phyloP scores from a whole-genome alignment of 2,113 vertebrate genomes.

The Struthio camelus region DNA sequence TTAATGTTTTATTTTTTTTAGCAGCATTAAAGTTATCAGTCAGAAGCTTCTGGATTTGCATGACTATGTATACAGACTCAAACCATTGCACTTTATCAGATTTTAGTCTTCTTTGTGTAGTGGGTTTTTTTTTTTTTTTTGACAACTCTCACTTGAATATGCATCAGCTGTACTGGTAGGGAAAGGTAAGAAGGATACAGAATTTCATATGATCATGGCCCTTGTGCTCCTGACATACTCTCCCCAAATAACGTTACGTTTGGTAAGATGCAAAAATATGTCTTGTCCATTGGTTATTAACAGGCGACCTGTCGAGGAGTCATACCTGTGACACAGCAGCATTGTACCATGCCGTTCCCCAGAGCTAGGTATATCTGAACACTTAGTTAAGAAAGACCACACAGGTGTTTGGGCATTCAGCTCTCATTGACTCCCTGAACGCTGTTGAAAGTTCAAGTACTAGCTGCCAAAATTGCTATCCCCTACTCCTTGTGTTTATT shows the following conservation, averaged over 20 bases:
- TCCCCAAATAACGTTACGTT: neutral
- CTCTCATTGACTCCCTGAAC: neutral
- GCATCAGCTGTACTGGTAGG: neutral
- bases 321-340: accelerated
- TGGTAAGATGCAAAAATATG: neutral
- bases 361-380: neutral
- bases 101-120: neutral
- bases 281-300: neutral
- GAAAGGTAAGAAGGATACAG: neutral
- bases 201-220: neutral
- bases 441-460: neutral
- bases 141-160: neutral
- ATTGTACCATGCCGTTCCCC: accelerated
- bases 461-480: neutral
- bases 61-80: neutral
- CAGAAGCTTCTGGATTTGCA: neutral
- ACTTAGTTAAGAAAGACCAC: accelerated
- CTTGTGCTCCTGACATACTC: neutral
- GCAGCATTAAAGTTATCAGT: neutral
- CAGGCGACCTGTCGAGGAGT: too few species aligned
- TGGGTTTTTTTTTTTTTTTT: neutral
- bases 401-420: neutral
- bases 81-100: neutral
- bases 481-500: accelerated
- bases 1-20: neutral